phyloP scores from a whole-genome alignment of 1,140 invertebrate genomes.

The Nasonia giraulti region DNA sequence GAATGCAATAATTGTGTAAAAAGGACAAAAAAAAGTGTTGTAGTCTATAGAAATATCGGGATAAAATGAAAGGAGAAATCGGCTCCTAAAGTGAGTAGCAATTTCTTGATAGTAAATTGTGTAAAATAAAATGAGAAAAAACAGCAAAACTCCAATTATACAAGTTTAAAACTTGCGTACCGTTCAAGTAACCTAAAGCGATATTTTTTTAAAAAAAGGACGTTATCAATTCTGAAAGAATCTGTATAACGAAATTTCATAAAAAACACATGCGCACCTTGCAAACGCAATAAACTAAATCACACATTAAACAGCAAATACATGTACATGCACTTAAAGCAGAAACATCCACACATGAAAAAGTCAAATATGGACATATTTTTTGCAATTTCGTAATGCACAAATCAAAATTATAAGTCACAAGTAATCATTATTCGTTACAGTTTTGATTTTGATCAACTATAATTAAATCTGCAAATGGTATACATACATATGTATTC shows the following conservation, averaged over 20 bases:
- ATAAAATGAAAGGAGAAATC: conserved; percentile 11
- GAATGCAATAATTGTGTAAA: conserved; percentile 50
- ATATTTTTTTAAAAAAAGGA: conserved; percentile 49
- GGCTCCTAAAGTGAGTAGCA: neutral
- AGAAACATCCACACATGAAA: neutral
- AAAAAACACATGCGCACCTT: neutral
- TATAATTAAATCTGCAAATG: too few species aligned
- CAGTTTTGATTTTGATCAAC: too few species aligned
- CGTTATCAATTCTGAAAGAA: conserved; percentile 46
- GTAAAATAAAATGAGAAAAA: conserved; percentile 9
- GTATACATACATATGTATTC: too few species aligned
- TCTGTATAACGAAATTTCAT: conserved; percentile 40
- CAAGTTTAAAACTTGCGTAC: conserved; percentile 44
- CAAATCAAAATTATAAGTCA: too few species aligned
- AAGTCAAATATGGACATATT: neutral
- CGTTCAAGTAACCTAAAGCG: conserved; percentile 42
- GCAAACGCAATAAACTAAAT: neutral
- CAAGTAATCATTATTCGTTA: too few species aligned
- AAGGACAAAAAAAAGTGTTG: conserved; percentile 15
- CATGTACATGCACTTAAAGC: neutral
- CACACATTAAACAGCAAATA: neutral
- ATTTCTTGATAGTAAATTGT: conserved; percentile 31
- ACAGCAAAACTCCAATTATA: conserved; percentile 35
- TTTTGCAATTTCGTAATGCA: neutral
- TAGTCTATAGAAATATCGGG: conserved; percentile 16